Evolutionary conservation across 1,140 invertebrate genomes (phyloP), one percentile per base, ranked within the genome.

Genomic region (Drosophila pallidifrons): DNA sequence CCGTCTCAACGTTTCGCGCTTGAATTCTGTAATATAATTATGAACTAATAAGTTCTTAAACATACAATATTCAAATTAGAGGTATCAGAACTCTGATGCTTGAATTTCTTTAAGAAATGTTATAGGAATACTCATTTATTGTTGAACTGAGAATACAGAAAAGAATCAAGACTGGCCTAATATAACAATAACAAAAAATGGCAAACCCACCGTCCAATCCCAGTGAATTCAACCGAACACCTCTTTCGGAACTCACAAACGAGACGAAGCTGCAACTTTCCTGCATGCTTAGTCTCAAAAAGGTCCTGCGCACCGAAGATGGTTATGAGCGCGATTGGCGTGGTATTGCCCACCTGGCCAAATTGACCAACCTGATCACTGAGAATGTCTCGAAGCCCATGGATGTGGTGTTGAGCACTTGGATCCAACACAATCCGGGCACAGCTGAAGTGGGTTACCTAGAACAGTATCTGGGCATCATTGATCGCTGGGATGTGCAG

Each of bases 401-500:
- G 32, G 88, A 77, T 10, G 87, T 93, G 57, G 92, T 96, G 13
- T 78, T 96, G 0, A 91, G 92, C 54, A 74, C 93, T 46, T 94
- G 95, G 93, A 85, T 92, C 41, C 86, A 93, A 16, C 91, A 91
- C 7, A 83, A 74, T 51, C 72, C 82, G 1, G 52, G 88, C 25
- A 92, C 92, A n/a, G 92, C 93, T 38, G 94, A 93, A 16, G 87
- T 96, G 51, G 91, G 92, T 6, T 87, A 94, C 72, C 92, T 96
- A 7, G 90, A 94, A 71, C 65, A 81, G 35, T 93, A 91, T 79
- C 92, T 96, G 5, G 93, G 94, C 68, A 87, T 94, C 59, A 93
- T 96, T 45, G 95, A 96, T 77, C 93, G 96, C 73, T 96, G 93
- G 93, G 96, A 96, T 92, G 93, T 96, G 46, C 77, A 95, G 11